These are phyloP conservation scores for Geotrupes spiniger DNA, from an alignment of 2,888 invertebrate species.

Conservation along the genomic window DNA sequence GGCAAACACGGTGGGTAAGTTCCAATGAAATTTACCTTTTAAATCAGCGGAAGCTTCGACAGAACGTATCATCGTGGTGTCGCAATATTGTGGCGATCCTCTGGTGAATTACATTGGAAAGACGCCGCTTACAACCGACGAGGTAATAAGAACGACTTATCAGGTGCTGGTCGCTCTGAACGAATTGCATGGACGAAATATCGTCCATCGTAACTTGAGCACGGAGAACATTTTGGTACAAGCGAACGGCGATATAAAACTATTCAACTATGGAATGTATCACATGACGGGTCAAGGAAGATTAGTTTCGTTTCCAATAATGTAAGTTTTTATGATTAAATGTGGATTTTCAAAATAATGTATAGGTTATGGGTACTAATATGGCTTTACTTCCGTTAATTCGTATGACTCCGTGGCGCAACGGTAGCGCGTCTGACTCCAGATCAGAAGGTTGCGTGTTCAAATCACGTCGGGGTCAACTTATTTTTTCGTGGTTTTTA, in stretches of 20 bases:
- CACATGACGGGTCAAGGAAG: conserved; percentile 85
- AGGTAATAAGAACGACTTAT: conserved; percentile 64
- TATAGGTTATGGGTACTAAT: background rate
- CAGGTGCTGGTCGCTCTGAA: conserved; percentile 72
- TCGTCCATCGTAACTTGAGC: conserved; percentile 78
- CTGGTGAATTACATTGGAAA: conserved; percentile 55
- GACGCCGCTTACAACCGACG: conserved; percentile 50
- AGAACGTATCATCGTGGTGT: conserved; percentile 81
- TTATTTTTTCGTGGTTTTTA: background rate
- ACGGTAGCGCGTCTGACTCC: conserved; percentile 98
- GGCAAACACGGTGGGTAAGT: conserved; percentile 89
- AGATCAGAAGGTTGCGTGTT: conserved; percentile 98
- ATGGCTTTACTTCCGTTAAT: background rate
- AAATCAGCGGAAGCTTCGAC: conserved; percentile 31
- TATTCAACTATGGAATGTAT: conserved; percentile 92
- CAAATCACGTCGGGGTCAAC: conserved; percentile 94
- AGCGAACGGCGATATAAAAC: conserved; percentile 68
- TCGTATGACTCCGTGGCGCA: conserved; percentile 85
- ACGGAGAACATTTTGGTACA: conserved; percentile 81
- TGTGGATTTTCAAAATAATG: conserved; percentile 6
- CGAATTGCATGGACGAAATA: conserved; percentile 68
- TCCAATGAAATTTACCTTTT: background rate
- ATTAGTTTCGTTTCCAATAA: conserved; percentile 86
- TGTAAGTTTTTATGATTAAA: conserved; percentile 54
- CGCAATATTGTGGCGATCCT: conserved; percentile 72